Evolutionary conservation across 2,797 vertebrate species (phyloP), one percentile per base, ranked within the genome.

Genomic region (Brachymystax lenok): DNA sequence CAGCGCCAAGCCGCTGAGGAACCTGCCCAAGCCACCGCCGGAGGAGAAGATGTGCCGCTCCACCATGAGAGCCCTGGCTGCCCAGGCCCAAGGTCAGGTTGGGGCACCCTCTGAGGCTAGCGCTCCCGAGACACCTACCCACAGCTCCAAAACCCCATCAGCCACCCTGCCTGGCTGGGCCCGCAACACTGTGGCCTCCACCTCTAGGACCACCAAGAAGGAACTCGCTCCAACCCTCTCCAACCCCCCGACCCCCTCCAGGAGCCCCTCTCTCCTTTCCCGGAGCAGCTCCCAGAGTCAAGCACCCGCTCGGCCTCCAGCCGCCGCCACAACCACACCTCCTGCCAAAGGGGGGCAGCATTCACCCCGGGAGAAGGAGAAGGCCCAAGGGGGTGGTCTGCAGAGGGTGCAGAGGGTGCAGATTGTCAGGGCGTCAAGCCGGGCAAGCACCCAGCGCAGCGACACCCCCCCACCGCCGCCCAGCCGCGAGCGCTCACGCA

Each of bases 1-100:
- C 12, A 95, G 89, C 66, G 94, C 96, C 85, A 99, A 98, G 88
- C 96, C 97, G 0, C 74, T 97, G 79, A 92, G 95, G 78, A 96
- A 91, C 82, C 89, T 94, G 40, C 86, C 95, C 82, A 97, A 95
- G 80, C 81, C 94, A 71, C 90, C 94, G 0, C 94, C 89, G 0
- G 97, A 99, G 84, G 95, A 93, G 16, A 99, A 99, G 89, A 96
- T 96, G 86, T 98, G 96, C 84, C 94, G 95, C 71, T 94, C 95
- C 67, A 92, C 94, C 17, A 91, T 95, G 93, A 93, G 94, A 80
- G 94, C 94, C 1, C 81, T 95, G 63, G 93, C 93, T 0, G 84
- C 85, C 14, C 89, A 91, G 40, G 80, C 79, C 8, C 83, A 82
- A 61, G 76, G 78, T 17, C 85, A 85, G 8, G 79, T 71, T 0